Evolutionary conservation across 1,140 invertebrate genomes (phyloP).

Genomic region (Cyrtorhinus lividipennis): DNA sequence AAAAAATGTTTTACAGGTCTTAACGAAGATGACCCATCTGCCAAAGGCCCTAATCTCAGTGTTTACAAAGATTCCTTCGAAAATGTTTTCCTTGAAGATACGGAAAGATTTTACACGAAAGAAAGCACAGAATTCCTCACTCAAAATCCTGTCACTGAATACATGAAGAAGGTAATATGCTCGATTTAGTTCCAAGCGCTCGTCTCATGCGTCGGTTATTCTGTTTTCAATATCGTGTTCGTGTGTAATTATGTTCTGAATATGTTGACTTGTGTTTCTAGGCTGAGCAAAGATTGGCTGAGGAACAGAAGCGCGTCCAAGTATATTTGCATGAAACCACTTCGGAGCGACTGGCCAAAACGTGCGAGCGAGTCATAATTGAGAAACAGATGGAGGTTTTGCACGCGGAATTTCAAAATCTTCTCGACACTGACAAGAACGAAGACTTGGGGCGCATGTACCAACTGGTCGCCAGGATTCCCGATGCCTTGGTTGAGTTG

Average conservation of each 20-base stretch:
- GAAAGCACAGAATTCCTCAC: conserved; percentile 91
- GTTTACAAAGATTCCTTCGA: conserved; percentile 97
- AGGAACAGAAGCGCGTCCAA: conserved; percentile 85
- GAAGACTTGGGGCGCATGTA: conserved; percentile 93
- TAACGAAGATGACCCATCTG: conserved; percentile 72
- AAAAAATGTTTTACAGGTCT: conserved; percentile 67
- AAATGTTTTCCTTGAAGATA: conserved; percentile 86
- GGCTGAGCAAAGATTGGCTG: conserved; percentile 79
- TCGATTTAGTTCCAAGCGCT: no score
- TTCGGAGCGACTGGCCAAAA: conserved; percentile 61
- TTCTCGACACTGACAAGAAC: conserved; percentile 89
- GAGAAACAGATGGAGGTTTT: conserved; percentile 94
- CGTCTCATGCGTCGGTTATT: no score
- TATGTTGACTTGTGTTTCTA: no score
- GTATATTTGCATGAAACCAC: conserved; percentile 93
- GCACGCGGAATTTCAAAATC: conserved; percentile 92
- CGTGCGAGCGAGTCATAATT: conserved; percentile 92
- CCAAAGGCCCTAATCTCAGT: conserved; percentile 65
- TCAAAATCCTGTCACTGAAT: conserved; percentile 94
- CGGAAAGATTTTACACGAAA: conserved; percentile 83
- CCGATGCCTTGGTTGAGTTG: conserved; percentile 81
- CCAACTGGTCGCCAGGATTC: conserved; percentile 80
- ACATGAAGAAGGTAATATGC: conserved; percentile 97
- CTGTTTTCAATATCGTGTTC: no score
- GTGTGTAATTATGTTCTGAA: no score